Conservation (phyloP, 2,888 invertebrate genomes). For the Himalopsyche japonica region DNA sequence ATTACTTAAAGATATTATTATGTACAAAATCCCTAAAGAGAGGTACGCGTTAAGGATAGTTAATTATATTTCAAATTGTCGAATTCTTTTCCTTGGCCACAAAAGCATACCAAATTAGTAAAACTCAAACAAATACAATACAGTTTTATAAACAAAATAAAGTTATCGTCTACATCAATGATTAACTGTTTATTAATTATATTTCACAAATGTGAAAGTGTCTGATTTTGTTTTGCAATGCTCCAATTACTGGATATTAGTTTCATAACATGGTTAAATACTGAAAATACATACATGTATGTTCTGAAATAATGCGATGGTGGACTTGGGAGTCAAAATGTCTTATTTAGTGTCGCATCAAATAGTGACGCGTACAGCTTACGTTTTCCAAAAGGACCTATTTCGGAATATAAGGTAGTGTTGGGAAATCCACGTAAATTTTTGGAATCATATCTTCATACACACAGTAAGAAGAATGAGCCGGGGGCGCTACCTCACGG, state of each 20-base stretch:
- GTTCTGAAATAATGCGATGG: not conserved
- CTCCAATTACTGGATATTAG: not conserved
- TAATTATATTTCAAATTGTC: not conserved
- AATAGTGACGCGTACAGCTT: not conserved
- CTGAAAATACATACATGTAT: not conserved
- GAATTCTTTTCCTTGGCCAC: not conserved
- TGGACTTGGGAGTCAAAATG: not conserved
- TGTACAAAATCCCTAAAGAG: not conserved
- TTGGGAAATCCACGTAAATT: not conserved
- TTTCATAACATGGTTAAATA: not conserved
- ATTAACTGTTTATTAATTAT: not conserved
- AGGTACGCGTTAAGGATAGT: not conserved
- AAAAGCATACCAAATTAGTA: not conserved
- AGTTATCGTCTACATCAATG: not conserved
- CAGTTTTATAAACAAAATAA: not conserved
- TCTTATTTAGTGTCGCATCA: not conserved
- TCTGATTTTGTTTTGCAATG: not conserved
- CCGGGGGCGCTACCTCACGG: constrained; percentile 61
- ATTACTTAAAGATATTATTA: not conserved
- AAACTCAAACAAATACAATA: not conserved
- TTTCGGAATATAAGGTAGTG: not conserved
- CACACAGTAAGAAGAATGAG: not conserved
- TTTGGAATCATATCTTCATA: not conserved
- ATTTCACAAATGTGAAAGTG: not conserved
- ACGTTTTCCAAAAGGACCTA: not conserved